Evolutionary conservation across 2,113 vertebrate genomes (phyloP).

Genomic region (Podarcis muralis): DNA sequence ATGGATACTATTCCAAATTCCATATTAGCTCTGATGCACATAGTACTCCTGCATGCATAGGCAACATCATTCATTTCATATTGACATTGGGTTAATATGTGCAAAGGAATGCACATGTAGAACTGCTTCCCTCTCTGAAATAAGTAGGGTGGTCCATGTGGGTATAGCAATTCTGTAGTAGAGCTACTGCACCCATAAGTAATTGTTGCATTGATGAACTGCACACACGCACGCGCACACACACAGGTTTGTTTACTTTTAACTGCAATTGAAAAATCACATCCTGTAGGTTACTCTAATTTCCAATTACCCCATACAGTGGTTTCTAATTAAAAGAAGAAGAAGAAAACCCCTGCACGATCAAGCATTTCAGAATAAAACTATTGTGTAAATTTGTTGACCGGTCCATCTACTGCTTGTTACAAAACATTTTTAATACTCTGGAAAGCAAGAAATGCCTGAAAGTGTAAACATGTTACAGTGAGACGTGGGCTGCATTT

Average conservation of each 20-base stretch:
- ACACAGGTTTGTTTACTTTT: background rate
- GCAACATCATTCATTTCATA: background rate
- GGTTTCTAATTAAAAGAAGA: background rate
- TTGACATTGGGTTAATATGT: background rate
- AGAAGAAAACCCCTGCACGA: background rate
- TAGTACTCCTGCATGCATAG: background rate
- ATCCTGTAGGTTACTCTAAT: background rate
- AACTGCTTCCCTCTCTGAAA: background rate
- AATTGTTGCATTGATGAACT: background rate
- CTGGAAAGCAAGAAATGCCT: background rate
- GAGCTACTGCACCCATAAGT: no score
- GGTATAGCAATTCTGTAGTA: background rate
- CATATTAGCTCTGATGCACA: background rate
- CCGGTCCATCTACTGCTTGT: background rate
- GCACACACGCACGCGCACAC: background rate
- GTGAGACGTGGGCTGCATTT: background rate
- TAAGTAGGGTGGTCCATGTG: background rate
- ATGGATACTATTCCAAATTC: background rate
- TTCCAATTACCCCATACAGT: background rate
- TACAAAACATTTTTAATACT: constrained; percentile 41
- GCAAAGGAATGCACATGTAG: background rate
- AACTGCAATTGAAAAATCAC: background rate
- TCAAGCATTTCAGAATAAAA: background rate
- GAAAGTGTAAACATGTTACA: constrained; percentile 24
- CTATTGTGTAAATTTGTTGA: background rate